These are phyloP conservation scores for Ceraclea dissimilis DNA, from an alignment of 2,888 invertebrate species.

Conservation along the genomic window DNA sequence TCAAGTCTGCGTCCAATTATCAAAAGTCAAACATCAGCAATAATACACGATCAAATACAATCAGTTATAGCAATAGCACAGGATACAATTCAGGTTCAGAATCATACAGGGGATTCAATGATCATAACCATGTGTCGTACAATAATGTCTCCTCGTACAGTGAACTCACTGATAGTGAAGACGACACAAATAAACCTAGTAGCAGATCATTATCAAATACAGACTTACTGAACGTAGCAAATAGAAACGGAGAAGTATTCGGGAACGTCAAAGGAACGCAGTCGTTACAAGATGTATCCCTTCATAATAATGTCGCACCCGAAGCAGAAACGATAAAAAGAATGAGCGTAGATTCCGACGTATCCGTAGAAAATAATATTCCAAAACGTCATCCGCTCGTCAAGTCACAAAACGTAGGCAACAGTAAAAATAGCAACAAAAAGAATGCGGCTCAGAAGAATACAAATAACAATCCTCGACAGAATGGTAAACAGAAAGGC, in stretches of 20 bases:
- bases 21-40: neutral
- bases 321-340: slow-evolving; percentile 7
- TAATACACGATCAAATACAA: slow-evolving; percentile 1
- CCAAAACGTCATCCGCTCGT: neutral
- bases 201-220: slow-evolving; percentile 19
- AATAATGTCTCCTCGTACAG: slow-evolving; percentile 28
- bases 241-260: slow-evolving; percentile 24
- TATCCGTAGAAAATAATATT: neutral
- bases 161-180: slow-evolving; percentile 42
- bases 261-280: slow-evolving; percentile 37
- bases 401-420: neutral
- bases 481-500: slow-evolving; percentile 8
- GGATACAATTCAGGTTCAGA: slow-evolving; percentile 4
- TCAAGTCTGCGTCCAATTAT: slow-evolving; percentile 32
- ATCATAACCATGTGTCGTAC: neutral
- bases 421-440: neutral
- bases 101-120: neutral
- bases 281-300: slow-evolving; percentile 41
- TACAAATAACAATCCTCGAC: slow-evolving; percentile 3
- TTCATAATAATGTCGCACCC: slow-evolving; percentile 19
- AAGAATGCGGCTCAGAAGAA: slow-evolving; percentile 5
- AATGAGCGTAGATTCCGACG: slow-evolving; percentile 15
- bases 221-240: slow-evolving; percentile 29
- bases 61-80: neutral
- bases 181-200: slow-evolving; percentile 33